Percentiles rank a stretch among this genome's conserved stretches.
These are phyloP conservation scores for Corythornis madagascariensis DNA, from an alignment of 2,113 vertebrate genomes.

Conservation along the genomic window DNA sequence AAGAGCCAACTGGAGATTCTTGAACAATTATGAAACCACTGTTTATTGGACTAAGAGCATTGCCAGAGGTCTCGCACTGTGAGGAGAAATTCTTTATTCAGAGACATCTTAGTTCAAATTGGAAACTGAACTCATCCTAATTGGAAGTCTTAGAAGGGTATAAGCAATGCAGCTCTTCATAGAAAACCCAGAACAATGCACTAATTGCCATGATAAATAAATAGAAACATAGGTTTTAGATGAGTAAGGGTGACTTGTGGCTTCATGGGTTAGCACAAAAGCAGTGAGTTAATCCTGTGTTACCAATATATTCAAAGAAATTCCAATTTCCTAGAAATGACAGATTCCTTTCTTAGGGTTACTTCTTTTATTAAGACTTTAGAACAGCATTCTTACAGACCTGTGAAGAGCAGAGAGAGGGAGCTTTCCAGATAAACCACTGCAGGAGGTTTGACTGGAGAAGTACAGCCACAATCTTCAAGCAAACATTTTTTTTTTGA, in stretches of 20 bases:
- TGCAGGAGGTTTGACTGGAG: neutral
- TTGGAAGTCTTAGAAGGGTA: neutral
- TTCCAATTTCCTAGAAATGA: neutral
- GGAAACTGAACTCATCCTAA: neutral
- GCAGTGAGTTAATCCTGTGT: neutral
- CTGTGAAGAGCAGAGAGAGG: neutral
- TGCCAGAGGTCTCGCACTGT: neutral
- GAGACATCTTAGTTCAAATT: neutral
- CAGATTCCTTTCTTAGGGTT: neutral
- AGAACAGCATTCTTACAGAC: neutral
- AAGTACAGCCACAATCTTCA: neutral
- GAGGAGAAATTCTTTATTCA: neutral
- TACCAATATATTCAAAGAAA: neutral
- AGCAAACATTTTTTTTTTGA: neutral
- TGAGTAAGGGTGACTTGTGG: neutral
- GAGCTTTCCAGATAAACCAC: neutral
- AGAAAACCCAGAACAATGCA: accelerated
- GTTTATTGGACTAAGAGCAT: neutral
- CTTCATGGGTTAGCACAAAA: neutral
- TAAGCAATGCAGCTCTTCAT: neutral
- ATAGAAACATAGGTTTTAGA: neutral
- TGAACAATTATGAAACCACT: neutral
- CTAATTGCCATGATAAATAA: neutral
- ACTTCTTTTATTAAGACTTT: neutral
- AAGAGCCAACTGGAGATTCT: neutral